Evolutionary conservation across 1,140 invertebrate genomes (phyloP), one percentile per base, ranked within the genome.

Genomic region (Camponotus pennsylvanicus): DNA sequence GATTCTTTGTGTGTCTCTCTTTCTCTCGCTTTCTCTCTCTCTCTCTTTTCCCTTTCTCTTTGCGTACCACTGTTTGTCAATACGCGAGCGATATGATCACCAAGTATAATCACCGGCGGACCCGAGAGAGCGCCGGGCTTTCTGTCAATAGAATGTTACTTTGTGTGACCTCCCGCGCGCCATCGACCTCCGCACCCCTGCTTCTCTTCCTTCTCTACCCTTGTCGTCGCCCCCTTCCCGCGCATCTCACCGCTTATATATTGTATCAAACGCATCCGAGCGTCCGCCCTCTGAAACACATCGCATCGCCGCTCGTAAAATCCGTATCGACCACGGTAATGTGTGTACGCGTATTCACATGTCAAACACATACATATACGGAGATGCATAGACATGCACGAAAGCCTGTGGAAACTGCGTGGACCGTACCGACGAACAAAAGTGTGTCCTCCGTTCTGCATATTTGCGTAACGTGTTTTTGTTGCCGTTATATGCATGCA

Each of bases 41-140:
- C 21, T 27, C 21, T 59, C 21, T 61, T 9, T 11, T 9, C 11
- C 8, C 42, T 45, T 9, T 45, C 59, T 63, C 71, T 89, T 91
- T 91, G 76, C 90, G 88, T 85, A 70, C 87, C 90, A 85, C 90
- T 92, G 91, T 94, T 95, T 94, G 93, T 94, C 94, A 93, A 95
- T 94, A 93, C 92, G 89, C 91, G 90, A 93, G 89, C 92, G 93
- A 93, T 93, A 94, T 93, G 91, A 95, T 94, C 93, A 92, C 91
- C 91, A 92, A 92, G 93, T 94, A 94, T 94, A 94, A 94, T 95
- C 93, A 94, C 92, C 86, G 87, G 66, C 87, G 80, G 76, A 89
- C 70, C 86, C 86, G 71, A 86, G 75, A 88, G 75, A 88, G 87
- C 84, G 89, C 86, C 87, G 89, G 83, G 89, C 89, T 90, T 76